A percentile compares a stretch with the other conserved stretches of the same genome.
Conservation (phyloP, 1,140 invertebrate genomes). For the Diprion similis region DNA sequence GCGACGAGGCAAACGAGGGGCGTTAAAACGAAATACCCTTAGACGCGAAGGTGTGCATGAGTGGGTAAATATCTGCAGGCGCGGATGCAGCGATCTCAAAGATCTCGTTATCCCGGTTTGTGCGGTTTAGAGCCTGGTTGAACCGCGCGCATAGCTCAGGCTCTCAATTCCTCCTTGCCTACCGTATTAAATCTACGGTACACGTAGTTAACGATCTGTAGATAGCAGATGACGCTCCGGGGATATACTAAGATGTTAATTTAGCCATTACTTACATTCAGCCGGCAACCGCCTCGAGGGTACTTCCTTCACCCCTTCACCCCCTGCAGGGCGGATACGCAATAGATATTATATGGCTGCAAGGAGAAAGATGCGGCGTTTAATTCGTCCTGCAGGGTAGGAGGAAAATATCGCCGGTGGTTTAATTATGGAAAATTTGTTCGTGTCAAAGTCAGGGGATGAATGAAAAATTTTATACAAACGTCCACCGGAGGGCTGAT, state of each 20-base stretch:
- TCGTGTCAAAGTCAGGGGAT: no score
- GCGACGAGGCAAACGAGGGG: no score
- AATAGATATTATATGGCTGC: background rate
- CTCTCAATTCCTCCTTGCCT: background rate
- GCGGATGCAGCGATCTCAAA: background rate
- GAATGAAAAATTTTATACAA: no score
- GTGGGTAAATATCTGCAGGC: no score
- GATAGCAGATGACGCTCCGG: conserved; percentile 57
- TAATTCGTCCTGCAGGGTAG: no score
- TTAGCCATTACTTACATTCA: conserved; percentile 56
- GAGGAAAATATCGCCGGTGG: no score
- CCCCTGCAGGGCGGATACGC: background rate
- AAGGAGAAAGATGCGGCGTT: no score
- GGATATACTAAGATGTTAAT: conserved; percentile 59
- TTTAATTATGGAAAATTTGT: no score
- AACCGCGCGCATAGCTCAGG: background rate
- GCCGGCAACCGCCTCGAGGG: conserved; percentile 25
- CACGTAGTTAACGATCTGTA: conserved; percentile 40
- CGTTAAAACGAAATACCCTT: no score
- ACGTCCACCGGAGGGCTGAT: no score
- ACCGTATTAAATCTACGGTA: conserved; percentile 30
- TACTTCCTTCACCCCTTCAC: background rate
- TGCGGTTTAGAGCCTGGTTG: no score
- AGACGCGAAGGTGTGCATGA: no score
- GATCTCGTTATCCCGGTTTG: background rate